Base-by-base conservation (phyloP, 2,888 invertebrate species). In the Neoitamus cyanurus region DNA sequence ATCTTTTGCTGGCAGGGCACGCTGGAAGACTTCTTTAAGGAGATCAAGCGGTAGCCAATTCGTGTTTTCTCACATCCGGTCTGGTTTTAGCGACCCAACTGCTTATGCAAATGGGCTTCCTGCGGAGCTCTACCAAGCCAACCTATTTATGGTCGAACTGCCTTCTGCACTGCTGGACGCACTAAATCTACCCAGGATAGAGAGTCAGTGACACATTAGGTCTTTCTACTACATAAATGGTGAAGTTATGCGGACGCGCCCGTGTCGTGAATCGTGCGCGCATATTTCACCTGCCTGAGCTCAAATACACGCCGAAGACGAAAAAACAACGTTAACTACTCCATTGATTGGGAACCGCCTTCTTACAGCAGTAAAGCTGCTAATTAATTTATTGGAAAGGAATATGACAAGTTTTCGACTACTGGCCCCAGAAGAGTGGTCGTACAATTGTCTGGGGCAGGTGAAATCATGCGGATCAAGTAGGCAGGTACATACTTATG, bases 41-140 rank as follows among this genome's bases (percentile, higher is more conserved):
- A 46, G 30, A 69, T 69, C 13, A 28, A 42, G 36, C 69, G 36
- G 36, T 69, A 82, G 82, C 36, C 37, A 82, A 82, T 5, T 68
- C 69, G 82, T 82, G 82, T n/a, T 82, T 25, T 28, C 28, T 37
- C 36, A 28, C 69, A 82, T 82, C 82, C 82, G 82, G 82, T 69
- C 11, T 6, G 42, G 78, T 9, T 25, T 82, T 82, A 37, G 28
- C 68, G 28, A 31, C n/a, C 78, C 42, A 69, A 37, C 36, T 37
- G 25, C 70, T 36, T 82, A 82, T 82, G 82, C 69, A 82, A 69
- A 82, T 82, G 20, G 25, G 69, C 25, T 37, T 82, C 69, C n/a
- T 69, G 20, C 80, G 30, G n/a, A n/a, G 70, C 70, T 13, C 34
- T 70, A 34, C 31, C n/a, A 31, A 15, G 15, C 37, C 5, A 37